Base-by-base conservation (phyloP, 2,797 vertebrate genomes). In the Selene dorsalis region DNA sequence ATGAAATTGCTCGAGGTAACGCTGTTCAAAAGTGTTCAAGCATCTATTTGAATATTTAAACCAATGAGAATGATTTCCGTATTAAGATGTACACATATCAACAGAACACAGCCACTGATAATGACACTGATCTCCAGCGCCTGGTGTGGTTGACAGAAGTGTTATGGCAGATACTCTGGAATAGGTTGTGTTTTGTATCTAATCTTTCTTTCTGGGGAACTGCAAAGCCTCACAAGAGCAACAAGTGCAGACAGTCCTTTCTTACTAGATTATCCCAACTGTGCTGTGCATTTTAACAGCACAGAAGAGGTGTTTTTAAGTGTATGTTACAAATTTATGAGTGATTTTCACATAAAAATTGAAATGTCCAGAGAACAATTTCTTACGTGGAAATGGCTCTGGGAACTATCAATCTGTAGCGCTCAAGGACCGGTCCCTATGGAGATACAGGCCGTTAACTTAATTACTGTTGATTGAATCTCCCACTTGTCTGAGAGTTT, bases 381-480 rank as follows among this genome's bases (percentile, higher is more conserved):
- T 67, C 50, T 79, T 64, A 85, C 84, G 75, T 82, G 74, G 72
- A 89, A 69, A 73, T 22, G 48, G 35, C 41, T 83, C 81, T 65
- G 72, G 77, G 79, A 87, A 82, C 72, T 69, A 87, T 89, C 83
- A 82, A 70, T 90, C 74, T 78, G 65, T 41, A 39, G 69, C 85
- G 73, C 80, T 75, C 69, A 43, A 87, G 80, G 78, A 69, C 69
- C 62, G 28, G 32, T 90, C 87, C 79, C 86, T 70, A 71, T 87
- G 80, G 87, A 88, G 90, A 88, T 71, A 65, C 79, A 79, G 86
- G 53, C 73, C n/a, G 84, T 88, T 92, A 91, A 93, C 84, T 89
- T 24, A 79, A 94, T 94, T 90, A 90, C 63, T 13, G 64, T 55
- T 88, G 86, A 94, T 92, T 92, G 69, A 88, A 91, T 92, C 82